Evolutionary conservation across 2,113 vertebrate genomes (phyloP), one percentile per base, ranked within the genome.

Genomic region (Todiramphus saurophagus): DNA sequence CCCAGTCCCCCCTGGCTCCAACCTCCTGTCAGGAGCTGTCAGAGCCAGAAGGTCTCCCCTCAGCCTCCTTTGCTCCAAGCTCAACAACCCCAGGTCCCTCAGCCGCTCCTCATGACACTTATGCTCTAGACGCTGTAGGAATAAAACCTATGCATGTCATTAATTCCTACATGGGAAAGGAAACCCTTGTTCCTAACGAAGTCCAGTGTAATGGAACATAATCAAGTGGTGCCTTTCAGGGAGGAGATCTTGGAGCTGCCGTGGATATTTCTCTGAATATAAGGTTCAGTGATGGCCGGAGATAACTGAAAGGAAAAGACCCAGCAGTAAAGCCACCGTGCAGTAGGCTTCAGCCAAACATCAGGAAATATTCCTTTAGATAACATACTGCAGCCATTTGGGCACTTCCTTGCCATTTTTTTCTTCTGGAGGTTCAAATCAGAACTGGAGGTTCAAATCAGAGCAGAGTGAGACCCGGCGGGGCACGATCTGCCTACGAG

Each of bases 201-300:
- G 75, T 4, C 62, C 17, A 51, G 7, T 3, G 43, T 24, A 66
- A 53, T 1, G 39, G 17, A 70, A 51, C 17, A 39, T 55, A 16
- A 55, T 24, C 30, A 53, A 64, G 56, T 5, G 23, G 13, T 33
- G 63, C 56, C 33, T 30, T 56, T 56, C 28, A 50, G 23, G 48
- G 56, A 23, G 73, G 39, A 72, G 41, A 37, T 9, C 55, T 25
- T 12, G 35, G 67, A 63, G 67, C 46, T 18, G 8, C 7, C 5
- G 30, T 1, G 62, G 68, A 4, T 10, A 13, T 21, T 37, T 46
- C 35, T 63, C 33, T 31, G 48, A 7, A 11, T 30, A 75, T 11
- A 62, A 25, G 35, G 15, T 9, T 68, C 41, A 0, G 23, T 0
- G 1, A 35, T 4, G 6, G 8, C 56, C 3, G 0, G 48, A 69